Conservation (phyloP, 2,797 vertebrate species). For the Fistularia commersonii region DNA sequence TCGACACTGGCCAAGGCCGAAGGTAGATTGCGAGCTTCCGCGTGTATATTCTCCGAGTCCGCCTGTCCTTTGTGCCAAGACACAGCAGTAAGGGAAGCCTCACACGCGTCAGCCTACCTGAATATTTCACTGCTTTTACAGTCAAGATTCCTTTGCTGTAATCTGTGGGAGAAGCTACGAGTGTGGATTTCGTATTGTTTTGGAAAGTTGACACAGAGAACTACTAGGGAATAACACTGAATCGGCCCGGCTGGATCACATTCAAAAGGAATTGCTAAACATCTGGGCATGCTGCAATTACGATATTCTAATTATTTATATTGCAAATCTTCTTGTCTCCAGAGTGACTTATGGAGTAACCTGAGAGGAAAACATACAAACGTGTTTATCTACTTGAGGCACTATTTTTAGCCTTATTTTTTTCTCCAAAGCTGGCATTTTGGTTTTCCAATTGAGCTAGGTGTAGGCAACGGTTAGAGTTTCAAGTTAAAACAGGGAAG, state of each 20-base stretch:
- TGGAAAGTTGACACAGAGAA: no score
- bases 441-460: no score
- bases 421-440: no score
- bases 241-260: slow-evolving; percentile 17
- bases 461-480: no score
- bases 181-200: slow-evolving; percentile 26
- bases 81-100: slow-evolving; percentile 44
- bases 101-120: slow-evolving; percentile 40
- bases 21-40: slow-evolving; percentile 26
- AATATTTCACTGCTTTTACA: slow-evolving; percentile 17
- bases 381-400: no score
- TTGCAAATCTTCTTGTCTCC: slow-evolving; percentile 6
- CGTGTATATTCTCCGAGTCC: slow-evolving; percentile 51
- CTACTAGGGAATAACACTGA: no score
- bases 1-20: slow-evolving; percentile 21
- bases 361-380: no score
- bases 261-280: slow-evolving; percentile 31
- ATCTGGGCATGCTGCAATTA: slow-evolving; percentile 10
- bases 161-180: slow-evolving; percentile 13
- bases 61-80: slow-evolving; percentile 29
- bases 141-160: slow-evolving; percentile 37
- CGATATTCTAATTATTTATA: slow-evolving; percentile 14
- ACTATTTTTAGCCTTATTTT: no score
- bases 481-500: no score
- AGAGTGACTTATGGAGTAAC: background rate